Evolutionary conservation across 2,888 invertebrate species (phyloP).

Genomic region (Cryptocephalus moraei): DNA sequence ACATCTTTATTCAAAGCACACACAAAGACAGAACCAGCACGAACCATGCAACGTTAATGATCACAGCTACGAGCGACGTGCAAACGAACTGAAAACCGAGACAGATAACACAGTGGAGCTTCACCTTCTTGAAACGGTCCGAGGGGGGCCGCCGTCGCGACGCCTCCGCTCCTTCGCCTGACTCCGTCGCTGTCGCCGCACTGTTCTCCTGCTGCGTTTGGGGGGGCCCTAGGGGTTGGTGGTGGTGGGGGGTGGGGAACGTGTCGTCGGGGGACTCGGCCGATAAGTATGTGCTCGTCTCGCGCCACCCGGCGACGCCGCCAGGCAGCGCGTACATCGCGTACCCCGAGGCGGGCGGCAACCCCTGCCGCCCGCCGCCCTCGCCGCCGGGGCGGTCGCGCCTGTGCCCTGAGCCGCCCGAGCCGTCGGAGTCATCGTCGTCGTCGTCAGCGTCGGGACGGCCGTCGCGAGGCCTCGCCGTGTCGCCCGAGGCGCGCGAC

Average conservation of each 20-base stretch:
- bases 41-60: constrained; percentile 13
- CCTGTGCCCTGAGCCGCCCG: constrained; percentile 42
- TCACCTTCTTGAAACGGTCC: constrained; percentile 32
- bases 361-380: constrained; percentile 4
- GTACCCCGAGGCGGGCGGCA: constrained; percentile 25
- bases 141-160: not conserved
- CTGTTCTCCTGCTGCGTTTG: constrained; percentile 23
- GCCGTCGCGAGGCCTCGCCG: constrained; percentile 22
- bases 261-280: constrained; percentile 38
- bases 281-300: constrained; percentile 67
- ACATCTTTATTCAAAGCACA: not conserved
- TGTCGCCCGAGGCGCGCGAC: constrained; percentile 17
- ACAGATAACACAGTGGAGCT: constrained; percentile 33
- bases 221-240: constrained; percentile 22
- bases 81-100: constrained; percentile 26
- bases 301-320: constrained; percentile 72
- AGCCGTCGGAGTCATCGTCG: constrained; percentile 50
- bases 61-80: constrained; percentile 24
- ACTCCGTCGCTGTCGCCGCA: not conserved
- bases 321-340: constrained; percentile 55
- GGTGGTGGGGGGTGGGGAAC: too few relatives aligned
- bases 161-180: not conserved
- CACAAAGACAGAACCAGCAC: constrained; percentile 6
- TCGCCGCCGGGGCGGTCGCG: constrained; percentile 16
- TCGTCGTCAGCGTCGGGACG: constrained; percentile 39